These are phyloP conservation scores for Apocheima hispidaria DNA, from an alignment of 2,888 invertebrate species.

Conservation along the genomic window DNA sequence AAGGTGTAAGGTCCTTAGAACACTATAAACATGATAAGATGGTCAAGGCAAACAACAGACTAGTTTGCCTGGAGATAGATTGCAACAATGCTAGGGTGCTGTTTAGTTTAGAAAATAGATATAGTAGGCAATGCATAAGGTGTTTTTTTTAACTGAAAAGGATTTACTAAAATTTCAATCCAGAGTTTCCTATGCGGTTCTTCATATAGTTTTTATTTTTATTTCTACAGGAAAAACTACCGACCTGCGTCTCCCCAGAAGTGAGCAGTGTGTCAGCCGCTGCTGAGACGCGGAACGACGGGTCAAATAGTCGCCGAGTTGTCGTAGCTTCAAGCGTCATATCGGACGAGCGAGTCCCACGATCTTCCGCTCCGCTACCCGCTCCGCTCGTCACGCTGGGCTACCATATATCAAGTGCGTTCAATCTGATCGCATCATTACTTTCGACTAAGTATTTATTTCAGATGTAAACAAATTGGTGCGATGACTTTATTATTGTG, in stretches of 20 bases:
- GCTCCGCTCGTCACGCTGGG: slow-evolving; percentile 50
- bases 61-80: too few species aligned
- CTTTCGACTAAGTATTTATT: slow-evolving; percentile 48
- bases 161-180: too few species aligned
- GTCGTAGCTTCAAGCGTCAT: slow-evolving; percentile 89
- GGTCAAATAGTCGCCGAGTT: slow-evolving; percentile 82
- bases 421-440: slow-evolving; percentile 48
- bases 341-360: slow-evolving; percentile 84
- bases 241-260: slow-evolving; percentile 84
- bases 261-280: slow-evolving; percentile 75
- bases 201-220: neutral
- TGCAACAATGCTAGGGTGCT: too few species aligned
- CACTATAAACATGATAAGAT: too few species aligned
- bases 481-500: slow-evolving; percentile 14
- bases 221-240: slow-evolving; percentile 61
- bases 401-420: slow-evolving; percentile 51
- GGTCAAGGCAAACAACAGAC: too few species aligned
- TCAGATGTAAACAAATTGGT: slow-evolving; percentile 42
- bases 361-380: slow-evolving; percentile 64
- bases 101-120: too few species aligned
- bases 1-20: too few species aligned
- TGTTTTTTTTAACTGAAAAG: too few species aligned
- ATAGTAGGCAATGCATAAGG: too few species aligned
- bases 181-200: too few species aligned
- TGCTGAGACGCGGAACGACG: slow-evolving; percentile 71